A percentile compares a stretch with the other conserved stretches of the same genome.
phyloP scores from a whole-genome alignment of 2,113 vertebrate species.

The Camelus bactrianus region DNA sequence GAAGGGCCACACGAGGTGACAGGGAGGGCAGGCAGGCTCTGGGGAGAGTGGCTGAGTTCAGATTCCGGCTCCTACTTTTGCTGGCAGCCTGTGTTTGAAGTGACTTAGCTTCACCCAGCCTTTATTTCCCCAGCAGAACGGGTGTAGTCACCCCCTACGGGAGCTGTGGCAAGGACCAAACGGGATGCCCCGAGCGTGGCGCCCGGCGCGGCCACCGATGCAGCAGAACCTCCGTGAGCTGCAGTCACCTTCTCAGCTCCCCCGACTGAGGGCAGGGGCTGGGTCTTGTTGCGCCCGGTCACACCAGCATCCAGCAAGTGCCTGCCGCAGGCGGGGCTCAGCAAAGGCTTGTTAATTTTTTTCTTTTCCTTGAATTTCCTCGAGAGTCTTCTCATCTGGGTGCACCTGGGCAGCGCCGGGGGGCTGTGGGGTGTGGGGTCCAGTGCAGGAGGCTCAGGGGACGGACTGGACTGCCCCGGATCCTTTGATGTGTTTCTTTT shows the following conservation, averaged over 20 bases:
- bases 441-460: rapidly evolving
- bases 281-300: not conserved
- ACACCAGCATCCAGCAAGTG: rapidly evolving
- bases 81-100: not conserved
- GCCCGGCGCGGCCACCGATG: rapidly evolving
- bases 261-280: rapidly evolving
- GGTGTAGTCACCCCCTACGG: rapidly evolving
- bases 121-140: not conserved
- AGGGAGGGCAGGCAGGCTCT: rapidly evolving
- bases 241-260: rapidly evolving
- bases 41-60: not conserved
- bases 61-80: not conserved
- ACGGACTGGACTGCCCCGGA: rapidly evolving
- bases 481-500: not conserved
- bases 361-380: not conserved
- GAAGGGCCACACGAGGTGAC: rapidly evolving
- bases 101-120: not conserved
- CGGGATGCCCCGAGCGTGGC: rapidly evolving
- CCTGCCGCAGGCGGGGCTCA: rapidly evolving
- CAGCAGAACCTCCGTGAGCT: rapidly evolving
- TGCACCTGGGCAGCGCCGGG: rapidly evolving
- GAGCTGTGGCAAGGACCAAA: not conserved
- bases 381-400: not conserved
- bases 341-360: rapidly evolving
- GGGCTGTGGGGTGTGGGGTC: rapidly evolving